Evolutionary conservation across 2,113 vertebrate species (phyloP).

Genomic region (Triplophysa tibetana): DNA sequence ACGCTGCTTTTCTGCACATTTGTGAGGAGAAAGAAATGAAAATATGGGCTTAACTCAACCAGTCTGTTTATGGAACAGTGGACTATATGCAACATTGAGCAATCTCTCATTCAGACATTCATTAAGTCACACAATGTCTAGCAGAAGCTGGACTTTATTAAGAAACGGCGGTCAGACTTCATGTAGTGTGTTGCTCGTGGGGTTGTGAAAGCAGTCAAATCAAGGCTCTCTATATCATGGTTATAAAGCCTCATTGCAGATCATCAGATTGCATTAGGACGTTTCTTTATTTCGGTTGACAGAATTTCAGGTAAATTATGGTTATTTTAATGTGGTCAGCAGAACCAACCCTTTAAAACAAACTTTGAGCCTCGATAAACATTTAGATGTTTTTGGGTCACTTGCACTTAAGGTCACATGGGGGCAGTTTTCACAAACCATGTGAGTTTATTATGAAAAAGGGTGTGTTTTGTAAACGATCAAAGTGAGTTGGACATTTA

Average conservation of each 20-base stretch:
- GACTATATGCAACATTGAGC: slow-evolving; percentile 1
- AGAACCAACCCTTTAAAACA: no score
- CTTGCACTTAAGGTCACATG: no score
- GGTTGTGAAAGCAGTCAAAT: background rate
- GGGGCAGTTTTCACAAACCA: no score
- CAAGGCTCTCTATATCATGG: background rate
- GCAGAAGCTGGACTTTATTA: background rate
- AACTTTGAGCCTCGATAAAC: no score
- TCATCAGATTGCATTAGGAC: slow-evolving; percentile 9
- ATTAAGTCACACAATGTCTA: background rate
- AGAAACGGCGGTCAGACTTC: background rate
- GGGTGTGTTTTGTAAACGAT: background rate
- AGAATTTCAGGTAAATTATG: background rate
- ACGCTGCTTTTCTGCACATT: slow-evolving; percentile 32
- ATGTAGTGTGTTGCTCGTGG: background rate
- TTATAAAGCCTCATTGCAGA: slow-evolving; percentile 6
- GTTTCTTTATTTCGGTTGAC: background rate
- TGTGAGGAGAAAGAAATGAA: slow-evolving; percentile 20
- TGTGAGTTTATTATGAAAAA: no score
- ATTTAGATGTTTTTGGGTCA: no score
- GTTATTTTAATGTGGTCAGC: background rate
- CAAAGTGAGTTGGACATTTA: background rate
- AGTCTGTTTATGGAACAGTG: background rate
- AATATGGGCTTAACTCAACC: slow-evolving; percentile 10
- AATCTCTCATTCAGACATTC: background rate